Evolutionary conservation across 1,140 invertebrate genomes (phyloP).

Genomic region (Trissolcus basalis): DNA sequence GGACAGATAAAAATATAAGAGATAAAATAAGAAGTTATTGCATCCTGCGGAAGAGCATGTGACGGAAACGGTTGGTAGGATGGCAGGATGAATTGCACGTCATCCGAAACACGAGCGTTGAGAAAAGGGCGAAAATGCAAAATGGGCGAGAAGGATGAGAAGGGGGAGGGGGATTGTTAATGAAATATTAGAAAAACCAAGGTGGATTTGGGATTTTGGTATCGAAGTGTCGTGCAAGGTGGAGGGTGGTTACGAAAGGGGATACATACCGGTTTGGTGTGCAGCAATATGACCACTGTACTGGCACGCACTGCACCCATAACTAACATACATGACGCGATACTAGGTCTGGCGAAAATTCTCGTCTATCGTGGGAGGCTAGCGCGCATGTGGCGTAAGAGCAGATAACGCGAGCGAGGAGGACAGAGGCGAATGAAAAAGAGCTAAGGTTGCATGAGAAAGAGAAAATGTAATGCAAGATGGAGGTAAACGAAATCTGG

Average conservation of each 20-base stretch:
- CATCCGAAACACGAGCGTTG: too few relatives aligned
- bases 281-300: slow-evolving; percentile 69
- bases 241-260: neutral
- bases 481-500: slow-evolving; percentile 60
- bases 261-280: slow-evolving; percentile 64
- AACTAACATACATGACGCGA: slow-evolving; percentile 67
- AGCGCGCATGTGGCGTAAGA: slow-evolving; percentile 54
- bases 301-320: slow-evolving; percentile 75
- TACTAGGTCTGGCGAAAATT: slow-evolving; percentile 51
- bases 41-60: too few relatives aligned
- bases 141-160: too few relatives aligned
- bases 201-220: too few relatives aligned
- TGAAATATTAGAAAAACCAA: too few relatives aligned
- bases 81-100: too few relatives aligned
- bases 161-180: too few relatives aligned
- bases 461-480: slow-evolving; percentile 68
- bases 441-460: slow-evolving; percentile 61
- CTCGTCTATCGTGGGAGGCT: slow-evolving; percentile 50
- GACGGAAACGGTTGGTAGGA: too few relatives aligned
- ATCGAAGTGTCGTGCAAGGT: too few relatives aligned
- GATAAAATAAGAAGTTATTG: neutral
- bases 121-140: too few relatives aligned
- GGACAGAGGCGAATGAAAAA: slow-evolving; percentile 50
- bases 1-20: neutral
- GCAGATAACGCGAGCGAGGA: slow-evolving; percentile 39